Conservation (phyloP, 53 echinoderm and acorn worm species). For the Holothuria leucospilota region DNA sequence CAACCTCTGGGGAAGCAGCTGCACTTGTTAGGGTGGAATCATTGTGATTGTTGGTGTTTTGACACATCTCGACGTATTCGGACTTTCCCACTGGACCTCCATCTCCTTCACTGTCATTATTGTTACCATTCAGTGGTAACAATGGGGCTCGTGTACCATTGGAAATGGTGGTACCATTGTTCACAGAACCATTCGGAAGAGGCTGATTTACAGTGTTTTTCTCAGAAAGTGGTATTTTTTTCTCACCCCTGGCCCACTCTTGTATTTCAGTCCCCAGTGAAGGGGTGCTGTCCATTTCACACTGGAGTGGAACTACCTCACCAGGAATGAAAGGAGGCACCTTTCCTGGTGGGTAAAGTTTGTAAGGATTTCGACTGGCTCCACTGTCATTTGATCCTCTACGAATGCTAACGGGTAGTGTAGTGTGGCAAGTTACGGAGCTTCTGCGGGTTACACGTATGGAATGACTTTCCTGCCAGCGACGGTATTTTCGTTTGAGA, state of each 20-base stretch:
- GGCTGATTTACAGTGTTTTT: not conserved
- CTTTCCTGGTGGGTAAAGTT: conserved; percentile 15
- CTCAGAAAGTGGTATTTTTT: not conserved
- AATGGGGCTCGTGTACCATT: conserved; percentile 6
- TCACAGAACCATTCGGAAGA: conserved; percentile 4
- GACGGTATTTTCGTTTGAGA: conserved; percentile 29
- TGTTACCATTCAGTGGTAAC: conserved; percentile 28
- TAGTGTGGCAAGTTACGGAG: conserved; percentile 31
- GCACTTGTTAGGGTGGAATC: conserved; percentile 18
- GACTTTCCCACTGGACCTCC: not conserved
- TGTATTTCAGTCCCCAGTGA: not conserved
- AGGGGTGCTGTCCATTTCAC: conserved; percentile 44
- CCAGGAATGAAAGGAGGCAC: conserved; percentile 39
- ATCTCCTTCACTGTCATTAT: conserved; percentile 21
- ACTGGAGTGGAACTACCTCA: conserved; percentile 44
- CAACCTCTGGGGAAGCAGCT: conserved; percentile 6
- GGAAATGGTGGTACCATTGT: conserved; percentile 5
- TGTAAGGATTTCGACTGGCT: not conserved
- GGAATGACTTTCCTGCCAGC: conserved; percentile 48
- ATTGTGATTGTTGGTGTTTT: conserved; percentile 37
- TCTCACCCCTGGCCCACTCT: conserved; percentile 19
- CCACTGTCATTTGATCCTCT: conserved; percentile 4
- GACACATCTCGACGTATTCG: not conserved
- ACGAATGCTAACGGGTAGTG: not conserved
- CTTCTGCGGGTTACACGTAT: conserved; percentile 11